Percentiles rank a stretch among this genome's conserved stretches.
Evolutionary conservation across 2,888 invertebrate species (phyloP).

Genomic region (Apotomis betuletana): DNA sequence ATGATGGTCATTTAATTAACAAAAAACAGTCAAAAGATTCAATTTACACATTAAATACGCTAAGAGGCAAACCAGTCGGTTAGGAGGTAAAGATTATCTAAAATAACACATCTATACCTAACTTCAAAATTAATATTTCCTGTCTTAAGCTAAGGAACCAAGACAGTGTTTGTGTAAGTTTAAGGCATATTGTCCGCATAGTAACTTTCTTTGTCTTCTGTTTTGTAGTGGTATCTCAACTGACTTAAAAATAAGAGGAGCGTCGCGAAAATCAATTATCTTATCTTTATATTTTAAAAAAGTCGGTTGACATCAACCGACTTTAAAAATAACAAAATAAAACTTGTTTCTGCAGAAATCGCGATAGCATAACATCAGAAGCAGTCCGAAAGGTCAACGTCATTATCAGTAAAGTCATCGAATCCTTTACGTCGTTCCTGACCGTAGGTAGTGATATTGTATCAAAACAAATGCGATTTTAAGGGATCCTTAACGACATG

Average conservation of each 20-base stretch:
- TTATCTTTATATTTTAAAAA: no score
- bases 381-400: conserved; percentile 24
- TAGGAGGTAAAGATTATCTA: background rate
- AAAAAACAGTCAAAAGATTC: conserved; percentile 28
- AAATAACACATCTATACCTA: background rate
- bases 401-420: conserved; percentile 30
- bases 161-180: no score
- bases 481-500: conserved; percentile 4
- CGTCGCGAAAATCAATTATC: no score
- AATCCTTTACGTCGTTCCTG: conserved; percentile 28
- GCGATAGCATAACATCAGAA: background rate
- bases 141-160: no score
- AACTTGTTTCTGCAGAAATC: no score
- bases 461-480: conserved; percentile 12
- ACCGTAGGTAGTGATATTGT: conserved; percentile 2
- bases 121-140: no score
- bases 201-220: no score
- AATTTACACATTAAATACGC: conserved; percentile 24
- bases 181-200: no score
- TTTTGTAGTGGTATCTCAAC: no score
- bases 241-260: no score
- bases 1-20: conserved; percentile 29
- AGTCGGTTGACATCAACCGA: no score
- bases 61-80: background rate
- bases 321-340: no score